Evolutionary conservation across 2,113 vertebrate species (phyloP), one percentile per base, ranked within the genome.

Genomic region (Mirza zaza): DNA sequence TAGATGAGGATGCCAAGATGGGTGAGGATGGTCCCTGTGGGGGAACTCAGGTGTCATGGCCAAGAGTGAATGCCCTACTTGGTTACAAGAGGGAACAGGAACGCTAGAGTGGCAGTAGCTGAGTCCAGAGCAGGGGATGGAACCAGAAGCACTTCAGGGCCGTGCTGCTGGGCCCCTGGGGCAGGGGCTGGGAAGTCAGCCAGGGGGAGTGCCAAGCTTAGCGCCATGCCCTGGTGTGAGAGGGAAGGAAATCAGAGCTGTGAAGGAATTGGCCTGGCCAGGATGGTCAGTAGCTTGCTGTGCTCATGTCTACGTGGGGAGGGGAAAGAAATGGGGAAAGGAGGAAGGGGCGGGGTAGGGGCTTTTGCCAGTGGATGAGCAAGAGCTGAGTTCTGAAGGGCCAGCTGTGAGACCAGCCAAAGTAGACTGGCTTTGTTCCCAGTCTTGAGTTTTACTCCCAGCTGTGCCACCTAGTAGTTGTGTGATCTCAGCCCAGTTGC

Each of bases 71-170:
- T 39, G n/a, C 42, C 55, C 39, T 21, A 0, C 15, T 36, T 75
- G 48, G n/a, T 65, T 57, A 59, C 61, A 34, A 65, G 45, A 48
- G n/a, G 34, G 10, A 48, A 55, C 25, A 23, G 42, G 23, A 59
- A 45, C 6, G 11, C 6, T 20, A 42, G 15, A 67, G 18, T 0
- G 1, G 18, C 0, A 1, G 12, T 0, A 0, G 27, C 61, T 29
- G 17, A 39, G 50, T 6, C 9, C 7, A 65, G 34, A 65, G 39
- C 5, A 82, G 91, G 36, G 39, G 17, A 85, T 27, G 61, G 45
- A 57, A 45, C 42, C 52, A 70, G 65, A 45, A 36, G 21, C 67
- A 45, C 50, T 23, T 76, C 1, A 13, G 86, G 67, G 75, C 32
- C 14, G 7, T 25, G 59, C 52, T 52, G 18, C 36, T 70, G 25